Percentiles rank a stretch among this genome's conserved stretches.
These are phyloP conservation scores for Oegoconia quadripuncta DNA, from an alignment of 2,888 invertebrate genomes.

Conservation along the genomic window DNA sequence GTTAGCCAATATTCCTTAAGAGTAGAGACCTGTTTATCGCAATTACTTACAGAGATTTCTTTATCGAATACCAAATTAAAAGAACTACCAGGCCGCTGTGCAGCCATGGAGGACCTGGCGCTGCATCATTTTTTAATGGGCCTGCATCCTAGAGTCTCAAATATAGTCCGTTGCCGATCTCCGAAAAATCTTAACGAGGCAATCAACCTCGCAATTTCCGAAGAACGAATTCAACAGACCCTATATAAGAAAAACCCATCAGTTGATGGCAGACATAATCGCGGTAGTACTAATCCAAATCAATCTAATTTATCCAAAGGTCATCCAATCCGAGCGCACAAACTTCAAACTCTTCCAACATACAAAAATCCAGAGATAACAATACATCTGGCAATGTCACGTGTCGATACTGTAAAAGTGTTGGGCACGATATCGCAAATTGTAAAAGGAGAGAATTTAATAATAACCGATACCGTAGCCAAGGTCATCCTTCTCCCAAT, in stretches of 20 bases:
- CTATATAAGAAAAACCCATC: no score
- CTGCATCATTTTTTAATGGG: conserved; percentile 20
- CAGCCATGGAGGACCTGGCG: conserved; percentile 28
- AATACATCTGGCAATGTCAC: no score
- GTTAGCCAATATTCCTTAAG: conserved; percentile 24
- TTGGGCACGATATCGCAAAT: conserved; percentile 8
- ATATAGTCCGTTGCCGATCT: conserved; percentile 13
- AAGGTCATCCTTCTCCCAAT: no score
- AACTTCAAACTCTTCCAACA: no score
- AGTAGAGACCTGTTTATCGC: conserved; percentile 24
- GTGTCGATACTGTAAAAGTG: conserved; percentile 17
- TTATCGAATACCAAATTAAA: conserved; percentile 12
- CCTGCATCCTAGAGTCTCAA: conserved; percentile 13
- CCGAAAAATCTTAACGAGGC: conserved; percentile 19
- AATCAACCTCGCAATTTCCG: conserved; percentile 16
- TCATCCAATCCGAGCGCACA: no score
- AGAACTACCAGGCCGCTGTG: conserved; percentile 23
- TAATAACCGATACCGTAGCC: conserved; percentile 10
- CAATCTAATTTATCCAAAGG: no score
- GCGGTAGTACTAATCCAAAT: no score
- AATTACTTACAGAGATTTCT: conserved; percentile 26
- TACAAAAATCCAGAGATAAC: no score
- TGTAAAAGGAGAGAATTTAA: conserved; percentile 17
- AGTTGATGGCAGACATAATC: no score
- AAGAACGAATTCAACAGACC: no score